Conservation (phyloP, 2,113 vertebrate species). For the Hippocampus guttulatus region DNA sequence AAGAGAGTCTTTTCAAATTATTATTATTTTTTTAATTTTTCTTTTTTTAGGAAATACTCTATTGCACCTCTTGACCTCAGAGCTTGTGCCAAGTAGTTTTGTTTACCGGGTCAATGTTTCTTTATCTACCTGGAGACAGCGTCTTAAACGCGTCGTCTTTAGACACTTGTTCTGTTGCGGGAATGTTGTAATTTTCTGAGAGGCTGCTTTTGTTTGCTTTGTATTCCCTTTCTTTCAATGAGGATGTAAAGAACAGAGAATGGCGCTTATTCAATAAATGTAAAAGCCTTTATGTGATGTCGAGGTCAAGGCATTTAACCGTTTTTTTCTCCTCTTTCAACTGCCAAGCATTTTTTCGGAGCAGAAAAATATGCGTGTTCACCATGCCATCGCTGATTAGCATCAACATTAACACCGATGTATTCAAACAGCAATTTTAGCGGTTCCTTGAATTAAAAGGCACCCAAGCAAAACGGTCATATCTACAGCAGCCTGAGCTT, state of each 20-base stretch:
- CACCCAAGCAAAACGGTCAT: too few relatives aligned
- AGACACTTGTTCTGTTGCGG: background rate
- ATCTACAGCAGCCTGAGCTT: too few relatives aligned
- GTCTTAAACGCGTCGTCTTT: background rate
- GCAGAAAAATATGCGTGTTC: background rate
- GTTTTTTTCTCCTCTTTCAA: background rate
- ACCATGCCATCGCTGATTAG: background rate
- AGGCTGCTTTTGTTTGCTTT: slow-evolving; percentile 1
- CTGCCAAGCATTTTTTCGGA: background rate
- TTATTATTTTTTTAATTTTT: background rate
- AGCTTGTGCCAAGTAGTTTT: slow-evolving; percentile 16
- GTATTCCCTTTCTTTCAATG: background rate
- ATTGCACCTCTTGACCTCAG: slow-evolving; percentile 16
- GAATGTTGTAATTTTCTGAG: background rate
- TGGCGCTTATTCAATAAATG: background rate
- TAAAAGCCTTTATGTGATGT: background rate
- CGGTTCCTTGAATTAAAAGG: too few relatives aligned
- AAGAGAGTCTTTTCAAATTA: background rate
- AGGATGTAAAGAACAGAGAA: background rate
- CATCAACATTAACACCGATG: background rate
- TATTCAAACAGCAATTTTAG: background rate
- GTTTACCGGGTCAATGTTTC: slow-evolving; percentile 13
- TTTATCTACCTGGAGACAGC: slow-evolving; percentile 2
- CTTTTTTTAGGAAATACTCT: background rate
- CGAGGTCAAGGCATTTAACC: background rate